Evolutionary conservation across 2,797 vertebrate genomes (phyloP).

Genomic region (Distichodus sexfasciatus): DNA sequence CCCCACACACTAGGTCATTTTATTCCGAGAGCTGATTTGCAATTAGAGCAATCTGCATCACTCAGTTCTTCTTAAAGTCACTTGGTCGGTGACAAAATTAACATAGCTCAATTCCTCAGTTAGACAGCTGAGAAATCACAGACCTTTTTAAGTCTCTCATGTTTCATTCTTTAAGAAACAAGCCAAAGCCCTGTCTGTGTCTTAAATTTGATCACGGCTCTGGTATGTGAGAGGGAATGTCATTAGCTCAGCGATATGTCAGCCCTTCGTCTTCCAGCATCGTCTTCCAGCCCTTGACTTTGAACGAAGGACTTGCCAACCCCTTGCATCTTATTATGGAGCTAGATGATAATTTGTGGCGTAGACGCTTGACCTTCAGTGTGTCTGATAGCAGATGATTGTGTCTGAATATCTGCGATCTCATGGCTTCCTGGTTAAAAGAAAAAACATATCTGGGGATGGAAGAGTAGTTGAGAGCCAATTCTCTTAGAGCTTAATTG

Average conservation of each 20-base stretch:
- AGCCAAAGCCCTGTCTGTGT: not conserved
- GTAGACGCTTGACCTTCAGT: conserved; percentile 69
- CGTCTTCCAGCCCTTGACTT: conserved; percentile 39
- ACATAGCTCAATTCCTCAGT: not conserved
- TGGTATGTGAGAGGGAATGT: conserved; percentile 44
- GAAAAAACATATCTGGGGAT: conserved; percentile 38
- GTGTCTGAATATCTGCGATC: conserved; percentile 56
- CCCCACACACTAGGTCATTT: not conserved
- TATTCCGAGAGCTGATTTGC: not conserved
- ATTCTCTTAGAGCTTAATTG: conserved; percentile 65
- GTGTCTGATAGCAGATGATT: conserved; percentile 61
- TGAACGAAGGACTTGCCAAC: conserved; percentile 63
- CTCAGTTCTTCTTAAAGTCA: not conserved
- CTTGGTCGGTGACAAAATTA: not conserved
- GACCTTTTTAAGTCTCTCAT: not conserved
- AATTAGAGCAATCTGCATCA: not conserved
- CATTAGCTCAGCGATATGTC: conserved; percentile 48
- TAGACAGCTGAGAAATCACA: conserved; percentile 15
- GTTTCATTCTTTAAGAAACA: not conserved
- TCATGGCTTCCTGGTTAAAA: conserved; percentile 51
- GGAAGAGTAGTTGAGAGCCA: conserved; percentile 45
- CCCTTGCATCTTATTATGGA: conserved; percentile 69
- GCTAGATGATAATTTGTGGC: conserved; percentile 58
- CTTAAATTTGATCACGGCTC: conserved; percentile 16
- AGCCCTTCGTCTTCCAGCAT: too few relatives aligned